phyloP scores from a whole-genome alignment of 1,140 invertebrate species.

The Bactericera cockerelli region DNA sequence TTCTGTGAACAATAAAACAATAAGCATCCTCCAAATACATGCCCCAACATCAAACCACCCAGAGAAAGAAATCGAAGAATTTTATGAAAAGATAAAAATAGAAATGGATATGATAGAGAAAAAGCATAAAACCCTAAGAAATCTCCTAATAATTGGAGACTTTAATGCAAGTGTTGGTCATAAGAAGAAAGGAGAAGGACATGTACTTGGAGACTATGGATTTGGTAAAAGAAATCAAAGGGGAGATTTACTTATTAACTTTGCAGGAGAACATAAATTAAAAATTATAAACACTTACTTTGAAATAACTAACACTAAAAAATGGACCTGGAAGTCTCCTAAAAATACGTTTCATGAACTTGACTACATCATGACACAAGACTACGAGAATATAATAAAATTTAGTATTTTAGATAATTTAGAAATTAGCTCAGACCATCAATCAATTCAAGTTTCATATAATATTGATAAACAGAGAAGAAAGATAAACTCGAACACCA shows the following conservation, averaged over 20 bases:
- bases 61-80: constrained; percentile 4
- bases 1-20: neutral
- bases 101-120: neutral
- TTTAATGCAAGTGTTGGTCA: constrained; percentile 10
- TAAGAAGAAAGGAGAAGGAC: neutral
- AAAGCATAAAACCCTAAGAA: neutral
- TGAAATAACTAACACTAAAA: neutral
- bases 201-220: neutral
- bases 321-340: constrained; percentile 11
- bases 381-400: neutral
- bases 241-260: constrained; percentile 2
- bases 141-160: constrained; percentile 7
- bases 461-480: no score
- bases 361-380: neutral
- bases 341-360: neutral
- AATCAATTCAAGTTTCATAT: no score
- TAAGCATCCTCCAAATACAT: constrained; percentile 8
- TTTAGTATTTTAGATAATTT: neutral
- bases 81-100: neutral
- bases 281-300: constrained; percentile 8
- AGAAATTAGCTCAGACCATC: neutral
- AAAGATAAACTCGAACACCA: no score
- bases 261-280: neutral
- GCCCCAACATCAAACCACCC: constrained; percentile 2
- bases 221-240: constrained; percentile 12